phyloP scores from a whole-genome alignment of 2,797 vertebrate genomes.

The Poliocrania exsul region DNA sequence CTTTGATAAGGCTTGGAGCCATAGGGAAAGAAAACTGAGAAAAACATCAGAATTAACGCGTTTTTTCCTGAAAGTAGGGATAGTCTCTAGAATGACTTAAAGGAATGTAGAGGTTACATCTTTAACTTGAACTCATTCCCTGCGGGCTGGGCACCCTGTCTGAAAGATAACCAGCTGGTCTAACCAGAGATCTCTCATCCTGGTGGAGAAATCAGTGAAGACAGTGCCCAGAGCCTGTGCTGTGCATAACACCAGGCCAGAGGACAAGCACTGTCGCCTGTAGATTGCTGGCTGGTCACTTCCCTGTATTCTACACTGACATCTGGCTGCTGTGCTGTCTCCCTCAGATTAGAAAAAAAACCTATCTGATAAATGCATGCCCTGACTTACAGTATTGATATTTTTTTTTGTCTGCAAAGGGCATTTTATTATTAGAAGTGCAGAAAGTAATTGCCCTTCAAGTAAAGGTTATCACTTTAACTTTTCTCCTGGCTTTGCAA shows the following conservation, averaged over 20 bases:
- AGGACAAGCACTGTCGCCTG: neutral
- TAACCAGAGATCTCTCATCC: neutral
- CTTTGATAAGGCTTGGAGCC: constrained; percentile 25
- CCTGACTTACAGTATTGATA: neutral
- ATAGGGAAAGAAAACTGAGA: constrained; percentile 14
- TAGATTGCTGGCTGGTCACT: neutral
- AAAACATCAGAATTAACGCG: neutral
- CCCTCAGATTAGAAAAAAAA: neutral
- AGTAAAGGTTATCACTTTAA: constrained; percentile 12
- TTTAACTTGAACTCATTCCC: neutral
- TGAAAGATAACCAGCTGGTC: neutral
- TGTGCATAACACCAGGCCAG: neutral
- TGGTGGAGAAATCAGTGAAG: neutral
- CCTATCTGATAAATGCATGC: neutral
- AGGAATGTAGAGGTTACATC: neutral
- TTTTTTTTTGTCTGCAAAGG: neutral
- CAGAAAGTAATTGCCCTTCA: constrained; percentile 28
- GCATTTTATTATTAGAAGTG: constrained; percentile 8
- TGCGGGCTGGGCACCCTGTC: neutral
- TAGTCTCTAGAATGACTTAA: neutral
- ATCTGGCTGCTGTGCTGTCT: neutral
- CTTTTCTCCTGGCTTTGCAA: constrained; percentile 10
- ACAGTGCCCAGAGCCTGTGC: neutral
- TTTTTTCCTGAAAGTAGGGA: neutral
- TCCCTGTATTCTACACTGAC: neutral